Evolutionary conservation across 64 coral and sea anemone genomes (phyloP).

Genomic region (Porites lutea): DNA sequence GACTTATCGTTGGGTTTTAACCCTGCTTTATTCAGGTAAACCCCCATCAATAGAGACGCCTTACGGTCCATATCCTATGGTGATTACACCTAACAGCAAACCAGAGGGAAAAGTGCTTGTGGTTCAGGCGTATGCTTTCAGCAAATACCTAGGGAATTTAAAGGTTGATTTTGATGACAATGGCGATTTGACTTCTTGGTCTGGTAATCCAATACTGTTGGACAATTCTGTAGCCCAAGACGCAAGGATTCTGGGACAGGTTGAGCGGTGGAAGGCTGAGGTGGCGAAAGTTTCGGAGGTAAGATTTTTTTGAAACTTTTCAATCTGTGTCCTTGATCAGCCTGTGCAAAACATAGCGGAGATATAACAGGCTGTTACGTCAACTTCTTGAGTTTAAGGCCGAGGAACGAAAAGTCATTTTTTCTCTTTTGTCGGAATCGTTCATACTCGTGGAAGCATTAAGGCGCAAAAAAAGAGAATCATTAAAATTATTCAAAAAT

Average conservation of each 20-base stretch:
- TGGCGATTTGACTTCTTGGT: conserved; percentile 75
- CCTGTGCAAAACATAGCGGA: no score
- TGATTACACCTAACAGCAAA: conserved; percentile 45
- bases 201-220: conserved; percentile 85
- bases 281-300: conserved; percentile 30
- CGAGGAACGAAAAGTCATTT: no score
- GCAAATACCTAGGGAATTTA: conserved; percentile 80
- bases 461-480: no score
- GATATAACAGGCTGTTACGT: no score
- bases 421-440: no score
- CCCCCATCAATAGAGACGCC: conserved; percentile 67
- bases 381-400: no score
- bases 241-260: background rate
- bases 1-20: background rate
- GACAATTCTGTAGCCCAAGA: conserved; percentile 56
- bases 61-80: conserved; percentile 81
- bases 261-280: conserved; percentile 37
- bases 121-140: conserved; percentile 74
- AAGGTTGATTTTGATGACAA: conserved; percentile 71
- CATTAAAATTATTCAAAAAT: no score
- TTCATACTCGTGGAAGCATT: no score
- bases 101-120: conserved; percentile 63
- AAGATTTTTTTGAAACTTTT: background rate
- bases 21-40: background rate
- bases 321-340: no score